Evolutionary conservation across 2,888 invertebrate genomes (phyloP).

Genomic region (Diachrysia chrysitis): DNA sequence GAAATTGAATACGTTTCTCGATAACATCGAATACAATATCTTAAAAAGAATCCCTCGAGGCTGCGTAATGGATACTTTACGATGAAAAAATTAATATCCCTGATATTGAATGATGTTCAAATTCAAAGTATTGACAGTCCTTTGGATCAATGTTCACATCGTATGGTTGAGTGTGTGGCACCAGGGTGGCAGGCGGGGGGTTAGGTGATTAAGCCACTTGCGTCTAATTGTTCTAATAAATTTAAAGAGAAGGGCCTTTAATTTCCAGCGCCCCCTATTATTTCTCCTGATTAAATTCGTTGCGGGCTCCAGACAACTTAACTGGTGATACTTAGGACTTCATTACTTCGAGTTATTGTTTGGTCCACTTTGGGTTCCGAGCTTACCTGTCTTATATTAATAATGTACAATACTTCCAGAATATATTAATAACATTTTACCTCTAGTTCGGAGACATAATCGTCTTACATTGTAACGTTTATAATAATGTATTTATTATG

Average conservation of each 20-base stretch:
- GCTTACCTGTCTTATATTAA: conserved; percentile 21
- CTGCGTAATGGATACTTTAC: conserved; percentile 8
- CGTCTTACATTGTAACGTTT: background rate
- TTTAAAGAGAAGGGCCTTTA: conserved; percentile 48
- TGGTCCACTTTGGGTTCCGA: conserved; percentile 10
- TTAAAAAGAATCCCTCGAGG: conserved; percentile 26
- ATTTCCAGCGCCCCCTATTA: conserved; percentile 50
- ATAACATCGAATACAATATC: conserved; percentile 38
- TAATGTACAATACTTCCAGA: conserved; percentile 16
- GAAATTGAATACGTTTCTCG: conserved; percentile 43
- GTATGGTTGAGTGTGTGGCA: conserved; percentile 29
- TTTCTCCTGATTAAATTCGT: conserved; percentile 58
- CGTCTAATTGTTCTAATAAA: conserved; percentile 58
- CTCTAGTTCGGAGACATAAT: background rate
- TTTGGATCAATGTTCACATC: conserved; percentile 7
- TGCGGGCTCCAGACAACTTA: conserved; percentile 52
- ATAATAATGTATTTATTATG: too few species aligned
- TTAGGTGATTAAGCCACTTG: conserved; percentile 51
- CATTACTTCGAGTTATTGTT: conserved; percentile 52
- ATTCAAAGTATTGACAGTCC: too few species aligned
- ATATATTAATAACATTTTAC: conserved; percentile 11
- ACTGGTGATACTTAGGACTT: conserved; percentile 58
- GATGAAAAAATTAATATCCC: conserved; percentile 19
- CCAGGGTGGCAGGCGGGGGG: conserved; percentile 14
- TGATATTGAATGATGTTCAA: background rate